Conservation (phyloP, 2,797 vertebrate genomes). For the Crypturellus tataupa region DNA sequence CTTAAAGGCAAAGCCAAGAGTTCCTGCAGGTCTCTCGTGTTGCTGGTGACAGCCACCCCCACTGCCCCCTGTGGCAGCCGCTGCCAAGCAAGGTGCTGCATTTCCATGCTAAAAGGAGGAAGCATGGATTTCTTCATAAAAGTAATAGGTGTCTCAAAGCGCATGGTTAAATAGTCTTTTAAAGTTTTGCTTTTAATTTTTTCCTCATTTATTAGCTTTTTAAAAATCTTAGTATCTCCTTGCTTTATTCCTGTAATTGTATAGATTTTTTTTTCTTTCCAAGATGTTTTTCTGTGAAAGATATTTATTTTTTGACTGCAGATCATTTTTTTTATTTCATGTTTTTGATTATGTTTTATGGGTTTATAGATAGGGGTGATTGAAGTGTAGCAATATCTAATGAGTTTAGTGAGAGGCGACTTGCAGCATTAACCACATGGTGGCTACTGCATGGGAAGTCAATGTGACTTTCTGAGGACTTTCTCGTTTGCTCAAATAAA, state of each 20-base stretch:
- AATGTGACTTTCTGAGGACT: neutral
- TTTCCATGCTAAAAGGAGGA: neutral
- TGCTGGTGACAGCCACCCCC: rapidly evolving
- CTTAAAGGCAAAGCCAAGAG: neutral
- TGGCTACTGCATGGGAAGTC: neutral
- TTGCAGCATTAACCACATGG: neutral
- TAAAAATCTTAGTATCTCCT: neutral
- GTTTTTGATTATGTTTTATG: neutral
- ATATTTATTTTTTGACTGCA: neutral
- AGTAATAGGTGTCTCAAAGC: neutral
- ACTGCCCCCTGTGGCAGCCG: rapidly evolving
- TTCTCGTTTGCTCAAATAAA: neutral
- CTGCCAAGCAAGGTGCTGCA: neutral
- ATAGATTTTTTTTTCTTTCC: neutral
- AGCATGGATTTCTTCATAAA: neutral
- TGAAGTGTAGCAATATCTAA: neutral
- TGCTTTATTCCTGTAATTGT: neutral
- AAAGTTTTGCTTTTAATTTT: neutral
- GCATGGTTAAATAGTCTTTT: rapidly evolving
- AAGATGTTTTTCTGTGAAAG: neutral
- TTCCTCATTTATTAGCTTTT: neutral
- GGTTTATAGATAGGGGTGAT: neutral
- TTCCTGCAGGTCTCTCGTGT: neutral
- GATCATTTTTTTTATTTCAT: neutral
- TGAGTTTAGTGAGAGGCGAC: neutral